Evolutionary conservation across 2,797 vertebrate genomes (phyloP).

Genomic region (Borostomias antarcticus): DNA sequence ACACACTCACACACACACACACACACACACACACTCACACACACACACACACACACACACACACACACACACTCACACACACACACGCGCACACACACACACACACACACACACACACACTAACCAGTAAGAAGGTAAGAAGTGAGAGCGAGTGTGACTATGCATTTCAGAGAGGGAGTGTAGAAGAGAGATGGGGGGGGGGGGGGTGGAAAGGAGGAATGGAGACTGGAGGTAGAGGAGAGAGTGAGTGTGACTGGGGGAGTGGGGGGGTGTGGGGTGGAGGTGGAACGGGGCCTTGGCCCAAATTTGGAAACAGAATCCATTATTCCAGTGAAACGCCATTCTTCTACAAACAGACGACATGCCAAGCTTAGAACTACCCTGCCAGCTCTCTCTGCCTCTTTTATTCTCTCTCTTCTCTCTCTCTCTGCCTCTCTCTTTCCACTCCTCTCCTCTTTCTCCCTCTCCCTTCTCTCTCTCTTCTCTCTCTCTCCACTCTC

Average conservation of each 20-base stretch:
- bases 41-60: background rate
- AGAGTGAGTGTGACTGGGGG: background rate
- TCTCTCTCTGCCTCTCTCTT: background rate
- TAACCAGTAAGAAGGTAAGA: background rate
- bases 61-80: background rate
- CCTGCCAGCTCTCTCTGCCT: constrained; percentile 22
- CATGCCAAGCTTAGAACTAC: constrained; percentile 36
- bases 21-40: background rate
- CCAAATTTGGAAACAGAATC: constrained; percentile 55
- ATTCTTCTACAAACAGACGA: constrained; percentile 38
- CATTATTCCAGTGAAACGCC: constrained; percentile 21
- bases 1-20: background rate
- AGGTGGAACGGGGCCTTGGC: background rate
- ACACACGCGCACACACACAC: background rate
- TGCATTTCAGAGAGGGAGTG: constrained; percentile 1
- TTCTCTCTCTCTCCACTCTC: constrained; percentile 29
- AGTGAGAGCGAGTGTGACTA: background rate
- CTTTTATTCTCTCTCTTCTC: constrained; percentile 16
- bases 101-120: constrained; percentile 2
- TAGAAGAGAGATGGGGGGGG: background rate
- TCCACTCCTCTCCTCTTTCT: constrained; percentile 36
- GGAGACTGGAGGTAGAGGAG: background rate
- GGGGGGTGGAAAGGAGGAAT: background rate
- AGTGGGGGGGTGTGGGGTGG: background rate
- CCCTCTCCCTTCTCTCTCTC: background rate